A percentile compares a stretch with the other conserved stretches of the same genome.
These are phyloP conservation scores for Cherax destructor DNA, from an alignment of 1,140 invertebrate genomes.

Conservation along the genomic window DNA sequence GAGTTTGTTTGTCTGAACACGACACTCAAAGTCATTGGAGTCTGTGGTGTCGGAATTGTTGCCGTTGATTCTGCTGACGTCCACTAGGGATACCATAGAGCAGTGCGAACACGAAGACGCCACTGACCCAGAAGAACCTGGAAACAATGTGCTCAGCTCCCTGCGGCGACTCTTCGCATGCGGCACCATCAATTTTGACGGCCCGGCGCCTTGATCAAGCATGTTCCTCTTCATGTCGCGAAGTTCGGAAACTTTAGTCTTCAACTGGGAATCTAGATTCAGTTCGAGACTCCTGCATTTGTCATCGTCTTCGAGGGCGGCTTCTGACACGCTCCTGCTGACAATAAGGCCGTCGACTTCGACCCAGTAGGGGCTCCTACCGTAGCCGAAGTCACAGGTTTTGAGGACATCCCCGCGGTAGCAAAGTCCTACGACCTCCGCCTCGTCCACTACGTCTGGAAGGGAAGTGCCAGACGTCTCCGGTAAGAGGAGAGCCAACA, in stretches of 20 bases:
- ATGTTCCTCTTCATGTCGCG: not conserved
- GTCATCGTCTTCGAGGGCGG: not conserved
- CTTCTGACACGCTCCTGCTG: constrained; percentile 48
- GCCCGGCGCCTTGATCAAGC: not conserved
- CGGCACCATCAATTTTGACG: constrained; percentile 8
- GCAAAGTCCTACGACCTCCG: constrained; percentile 52
- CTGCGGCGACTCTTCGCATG: not conserved
- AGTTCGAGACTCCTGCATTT: not conserved
- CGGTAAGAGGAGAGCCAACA: constrained; percentile 65
- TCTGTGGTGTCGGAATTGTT: constrained; percentile 68
- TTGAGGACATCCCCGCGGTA: constrained; percentile 17
- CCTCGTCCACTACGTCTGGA: constrained; percentile 70
- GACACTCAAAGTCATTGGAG: constrained; percentile 18
- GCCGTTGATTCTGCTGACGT: constrained; percentile 60
- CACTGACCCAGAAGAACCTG: not conserved
- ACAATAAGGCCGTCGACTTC: constrained; percentile 66
- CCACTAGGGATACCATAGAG: constrained; percentile 58
- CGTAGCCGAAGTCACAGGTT: constrained; percentile 61
- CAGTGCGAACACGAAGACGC: constrained; percentile 12
- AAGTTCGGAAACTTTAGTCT: not conserved
- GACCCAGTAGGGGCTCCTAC: constrained; percentile 67
- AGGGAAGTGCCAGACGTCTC: constrained; percentile 69
- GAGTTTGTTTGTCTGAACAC: not conserved
- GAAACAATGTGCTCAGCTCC: not conserved
- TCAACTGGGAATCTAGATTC: not conserved